phyloP scores from a whole-genome alignment of 92 coral and sea anemone species.

The Porites cylindrica region DNA sequence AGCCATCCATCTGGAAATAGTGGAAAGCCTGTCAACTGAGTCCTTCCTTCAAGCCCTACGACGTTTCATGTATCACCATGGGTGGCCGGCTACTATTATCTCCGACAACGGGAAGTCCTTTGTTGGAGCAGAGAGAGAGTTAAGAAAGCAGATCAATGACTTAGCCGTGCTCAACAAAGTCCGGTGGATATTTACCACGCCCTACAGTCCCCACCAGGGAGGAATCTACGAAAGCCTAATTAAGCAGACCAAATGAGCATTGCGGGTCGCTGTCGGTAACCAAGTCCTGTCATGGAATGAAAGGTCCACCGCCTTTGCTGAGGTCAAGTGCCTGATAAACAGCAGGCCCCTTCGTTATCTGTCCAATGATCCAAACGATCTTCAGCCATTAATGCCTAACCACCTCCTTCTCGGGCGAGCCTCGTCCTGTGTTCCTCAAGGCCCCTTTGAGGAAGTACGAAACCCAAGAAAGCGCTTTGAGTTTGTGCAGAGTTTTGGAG shows the following conservation, averaged over 20 bases:
- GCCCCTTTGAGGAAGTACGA: slow-evolving; percentile 46
- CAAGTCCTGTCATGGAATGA: slow-evolving; percentile 58
- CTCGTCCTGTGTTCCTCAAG: slow-evolving; percentile 50
- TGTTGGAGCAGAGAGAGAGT: slow-evolving; percentile 59
- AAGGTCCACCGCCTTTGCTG: slow-evolving; percentile 48
- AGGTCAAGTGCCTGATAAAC: slow-evolving; percentile 49
- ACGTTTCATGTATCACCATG: slow-evolving; percentile 14
- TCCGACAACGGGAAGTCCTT: slow-evolving; percentile 62
- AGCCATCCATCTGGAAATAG: slow-evolving; percentile 55
- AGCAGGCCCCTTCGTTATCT: slow-evolving; percentile 48
- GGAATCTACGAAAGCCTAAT: slow-evolving; percentile 60
- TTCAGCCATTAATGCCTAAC: slow-evolving; percentile 60
- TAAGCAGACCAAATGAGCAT: slow-evolving; percentile 36
- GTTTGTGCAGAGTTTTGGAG: slow-evolving; percentile 69
- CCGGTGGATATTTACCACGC: slow-evolving; percentile 53
- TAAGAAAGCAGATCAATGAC: slow-evolving; percentile 19
- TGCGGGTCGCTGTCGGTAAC: slow-evolving; percentile 20
- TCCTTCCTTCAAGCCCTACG: slow-evolving; percentile 57
- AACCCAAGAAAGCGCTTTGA: slow-evolving; percentile 53
- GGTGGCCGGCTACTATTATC: slow-evolving; percentile 27
- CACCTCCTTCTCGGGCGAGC: slow-evolving; percentile 64
- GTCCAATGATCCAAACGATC: slow-evolving; percentile 53
- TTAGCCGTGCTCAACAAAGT: slow-evolving; percentile 58
- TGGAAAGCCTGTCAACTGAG: slow-evolving; percentile 45
- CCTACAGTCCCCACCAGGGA: slow-evolving; percentile 67